Base-by-base conservation (phyloP, 1,140 invertebrate genomes). In the Tribolium madens region DNA sequence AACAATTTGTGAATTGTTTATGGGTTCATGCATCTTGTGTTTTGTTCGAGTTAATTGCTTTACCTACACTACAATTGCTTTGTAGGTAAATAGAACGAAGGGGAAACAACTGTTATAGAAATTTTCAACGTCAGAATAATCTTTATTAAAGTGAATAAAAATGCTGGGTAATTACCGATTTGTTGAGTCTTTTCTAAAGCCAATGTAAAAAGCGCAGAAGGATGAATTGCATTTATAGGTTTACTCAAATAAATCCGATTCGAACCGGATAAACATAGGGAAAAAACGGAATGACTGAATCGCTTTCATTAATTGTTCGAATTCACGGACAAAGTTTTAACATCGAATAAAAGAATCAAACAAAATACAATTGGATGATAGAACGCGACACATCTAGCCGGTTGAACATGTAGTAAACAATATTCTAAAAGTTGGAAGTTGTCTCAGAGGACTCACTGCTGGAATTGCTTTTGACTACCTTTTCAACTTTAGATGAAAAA, bases 341-440 rank as follows among this genome's bases (percentile, higher is more conserved):
- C n/a, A 33, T 33, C n/a, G 10, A 13, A 7, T 57, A 64, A 33
- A 64, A 64, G 57, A 21, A 26, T 57, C 52, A 18, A 57, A 57
- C 52, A 57, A 64, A 64, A 12, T 26, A 12, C 57, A 12, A 64
- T 64, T 64, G 9, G 57, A 64, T 33, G 57, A 64, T 33, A 64
- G 57, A 64, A 64, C 21, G 57, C 21, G 57, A 64, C 15, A 26
- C 57, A 33, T 64, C 21, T 33, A 64, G 57, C 26, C 13, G 57
- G 57, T 64, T 33, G 57, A 64, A 31, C 50, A 75, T 78, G 78
- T 57, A 74, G 77, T 81, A 77, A 81, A 81, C 80, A 81, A 81
- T 79, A 81, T 81, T 78, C 76, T 76, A 47, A 79, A 81, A 81
- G 80, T 81, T 79, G 68, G 69, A 81, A 78, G 76, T 71, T 73